Evolutionary conservation across 2,888 invertebrate species (phyloP), one percentile per base, ranked within the genome.

Genomic region (Brenthis ino): DNA sequence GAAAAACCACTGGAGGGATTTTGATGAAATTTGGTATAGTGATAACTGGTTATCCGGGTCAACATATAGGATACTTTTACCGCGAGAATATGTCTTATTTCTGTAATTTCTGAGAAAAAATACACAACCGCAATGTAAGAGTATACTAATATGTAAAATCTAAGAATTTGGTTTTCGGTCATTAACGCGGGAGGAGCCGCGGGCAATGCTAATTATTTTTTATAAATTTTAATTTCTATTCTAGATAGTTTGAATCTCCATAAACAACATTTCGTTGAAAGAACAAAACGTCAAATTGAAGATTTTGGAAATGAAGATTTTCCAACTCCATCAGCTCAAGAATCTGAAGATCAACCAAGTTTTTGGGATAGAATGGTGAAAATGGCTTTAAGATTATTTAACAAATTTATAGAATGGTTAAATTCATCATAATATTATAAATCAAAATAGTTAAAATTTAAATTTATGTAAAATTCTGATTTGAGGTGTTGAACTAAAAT

Each of bases 281-380:
- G 87, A 63, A 77, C 79, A 68, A 89, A 85, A 72, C 79, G 91
- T 13, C 85, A 93, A 74, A 74, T 92, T 64, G 91, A 91, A 74
- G 83, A 83, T 50, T 87, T 93, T 58, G 88, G 90, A 53, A 78
- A 76, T 54, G 85, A 87, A 61, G 85, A 89, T 20, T 86, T 84
- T 69, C 80, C 85, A 16, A 77, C 83, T 50, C 75, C 80, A 6
- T 69, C 79, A 47, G 82, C 75, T 57, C 84, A 85, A 72, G 82
- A 85, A n/a, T 80, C 80, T 24, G 82, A 85, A 75, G 88, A 91
- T 43, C 89, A 93, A 71, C 79, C 86, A 8, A 83, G 91, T 16
- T 91, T 93, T 76, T 93, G 93, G 93, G 88, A 90, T 70, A 82
- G 84, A 78, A 82, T 93, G 13, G 86, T 93, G 20, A 89, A 85